These are phyloP conservation scores for Lamproptera curius DNA, from an alignment of 2,888 invertebrate genomes.

Conservation along the genomic window DNA sequence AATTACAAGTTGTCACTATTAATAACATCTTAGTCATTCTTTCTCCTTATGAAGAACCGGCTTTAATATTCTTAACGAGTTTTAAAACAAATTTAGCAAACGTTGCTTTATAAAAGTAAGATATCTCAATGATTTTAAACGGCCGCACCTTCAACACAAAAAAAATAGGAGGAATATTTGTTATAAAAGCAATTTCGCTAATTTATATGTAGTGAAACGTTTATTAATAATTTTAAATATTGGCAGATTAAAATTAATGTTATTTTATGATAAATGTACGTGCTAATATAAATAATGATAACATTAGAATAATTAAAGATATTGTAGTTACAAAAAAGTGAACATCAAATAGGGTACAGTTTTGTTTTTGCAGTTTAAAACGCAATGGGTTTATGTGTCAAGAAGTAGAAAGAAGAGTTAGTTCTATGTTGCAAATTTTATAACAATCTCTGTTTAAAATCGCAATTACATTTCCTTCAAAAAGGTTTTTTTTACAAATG, in stretches of 20 bases:
- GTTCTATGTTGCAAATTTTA: no score
- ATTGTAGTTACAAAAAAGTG: no score
- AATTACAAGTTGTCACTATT: constrained; percentile 9
- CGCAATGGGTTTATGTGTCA: no score
- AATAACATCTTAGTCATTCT: constrained; percentile 12
- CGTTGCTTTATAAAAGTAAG: constrained; percentile 5
- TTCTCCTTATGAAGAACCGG: constrained; percentile 8
- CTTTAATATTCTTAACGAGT: neutral
- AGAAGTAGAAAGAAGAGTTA: no score
- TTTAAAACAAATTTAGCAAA: neutral
- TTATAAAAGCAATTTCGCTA: neutral
- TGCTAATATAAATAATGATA: neutral
- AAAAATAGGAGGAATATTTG: neutral
- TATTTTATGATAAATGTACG: neutral
- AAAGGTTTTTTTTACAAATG: no score
- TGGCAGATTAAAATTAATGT: neutral
- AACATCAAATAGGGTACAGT: no score
- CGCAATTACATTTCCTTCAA: no score
- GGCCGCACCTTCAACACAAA: neutral
- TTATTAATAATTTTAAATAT: neutral
- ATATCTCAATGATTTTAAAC: neutral
- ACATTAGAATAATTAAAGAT: neutral
- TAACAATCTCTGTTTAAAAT: no score
- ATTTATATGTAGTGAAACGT: neutral
- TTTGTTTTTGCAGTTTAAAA: no score